Percentiles rank a stretch among this genome's conserved stretches.
These are phyloP conservation scores for Petrophora chlorosata DNA, from an alignment of 2,888 invertebrate genomes.

Conservation along the genomic window DNA sequence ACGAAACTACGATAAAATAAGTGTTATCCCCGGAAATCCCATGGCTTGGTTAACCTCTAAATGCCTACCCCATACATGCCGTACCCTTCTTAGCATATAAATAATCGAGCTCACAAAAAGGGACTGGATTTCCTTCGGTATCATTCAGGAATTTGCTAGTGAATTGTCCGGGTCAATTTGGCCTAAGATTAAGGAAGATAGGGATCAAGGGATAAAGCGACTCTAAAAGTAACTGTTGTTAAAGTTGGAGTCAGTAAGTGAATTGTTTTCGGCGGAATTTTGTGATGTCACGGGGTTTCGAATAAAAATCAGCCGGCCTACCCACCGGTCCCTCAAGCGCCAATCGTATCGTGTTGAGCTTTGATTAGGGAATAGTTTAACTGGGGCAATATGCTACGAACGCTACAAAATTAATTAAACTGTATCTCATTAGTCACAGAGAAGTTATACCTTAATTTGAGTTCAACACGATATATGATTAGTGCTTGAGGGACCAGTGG, in stretches of 20 bases:
- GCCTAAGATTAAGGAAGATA: constrained; percentile 17
- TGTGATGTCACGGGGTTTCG: no score
- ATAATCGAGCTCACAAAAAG: constrained; percentile 50
- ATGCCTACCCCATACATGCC: constrained; percentile 28
- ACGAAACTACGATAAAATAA: background rate
- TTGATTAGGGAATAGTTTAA: no score
- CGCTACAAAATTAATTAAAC: no score
- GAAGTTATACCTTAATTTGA: no score
- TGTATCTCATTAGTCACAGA: no score
- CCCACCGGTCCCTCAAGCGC: no score
- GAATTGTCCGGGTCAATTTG: constrained; percentile 36
- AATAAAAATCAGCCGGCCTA: no score
- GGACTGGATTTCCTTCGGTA: constrained; percentile 40
- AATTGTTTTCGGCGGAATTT: no score
- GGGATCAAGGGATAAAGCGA: constrained; percentile 1
- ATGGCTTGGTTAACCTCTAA: constrained; percentile 9
- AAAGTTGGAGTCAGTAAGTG: background rate
- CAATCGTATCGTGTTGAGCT: no score
- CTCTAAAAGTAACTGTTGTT: constrained; percentile 1
- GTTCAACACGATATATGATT: no score
- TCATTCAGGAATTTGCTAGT: constrained; percentile 36
- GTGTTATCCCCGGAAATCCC: background rate
- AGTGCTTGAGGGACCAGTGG: no score
- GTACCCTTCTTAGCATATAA: constrained; percentile 51
- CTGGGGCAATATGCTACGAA: no score